These are phyloP conservation scores for Distichodus sexfasciatus DNA, from an alignment of 2,797 vertebrate species.

Conservation along the genomic window DNA sequence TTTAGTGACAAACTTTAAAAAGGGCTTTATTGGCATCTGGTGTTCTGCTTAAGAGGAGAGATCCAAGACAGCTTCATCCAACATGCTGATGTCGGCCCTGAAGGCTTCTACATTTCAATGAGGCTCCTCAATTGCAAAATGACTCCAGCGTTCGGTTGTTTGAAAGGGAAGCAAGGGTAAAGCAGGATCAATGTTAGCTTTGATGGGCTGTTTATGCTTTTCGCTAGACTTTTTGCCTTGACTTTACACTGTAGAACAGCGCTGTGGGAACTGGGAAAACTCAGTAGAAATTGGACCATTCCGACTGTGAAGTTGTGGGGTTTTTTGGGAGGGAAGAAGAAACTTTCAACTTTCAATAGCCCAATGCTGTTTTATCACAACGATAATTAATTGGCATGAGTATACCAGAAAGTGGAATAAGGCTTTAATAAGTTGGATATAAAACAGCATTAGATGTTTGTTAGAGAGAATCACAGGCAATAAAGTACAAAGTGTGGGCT, in stretches of 20 bases:
- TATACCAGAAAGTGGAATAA: neutral
- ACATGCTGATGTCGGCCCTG: neutral
- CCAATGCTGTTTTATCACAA: constrained; percentile 24
- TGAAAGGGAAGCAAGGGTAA: neutral
- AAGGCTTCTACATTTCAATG: neutral
- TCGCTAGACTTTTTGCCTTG: constrained; percentile 5
- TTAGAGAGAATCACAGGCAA: neutral
- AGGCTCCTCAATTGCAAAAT: constrained; percentile 18
- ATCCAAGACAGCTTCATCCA: constrained; percentile 26
- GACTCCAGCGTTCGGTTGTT: constrained; percentile 4
- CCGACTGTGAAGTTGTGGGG: neutral
- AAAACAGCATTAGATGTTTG: neutral
- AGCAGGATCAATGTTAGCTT: constrained; percentile 17
- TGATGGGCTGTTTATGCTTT: constrained; percentile 32
- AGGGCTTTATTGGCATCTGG: constrained; percentile 32
- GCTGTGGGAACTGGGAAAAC: constrained; percentile 13
- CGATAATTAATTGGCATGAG: constrained; percentile 5
- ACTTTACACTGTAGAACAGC: neutral
- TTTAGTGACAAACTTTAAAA: constrained; percentile 25
- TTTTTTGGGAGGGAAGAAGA: neutral
- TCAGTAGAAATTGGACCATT: constrained; percentile 19
- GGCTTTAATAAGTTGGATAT: constrained; percentile 7
- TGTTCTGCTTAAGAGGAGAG: constrained; percentile 32
- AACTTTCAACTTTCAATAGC: constrained; percentile 17
- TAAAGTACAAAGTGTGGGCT: neutral